Evolutionary conservation across 2,797 vertebrate species (phyloP).

Genomic region (Coreius guichenoti): DNA sequence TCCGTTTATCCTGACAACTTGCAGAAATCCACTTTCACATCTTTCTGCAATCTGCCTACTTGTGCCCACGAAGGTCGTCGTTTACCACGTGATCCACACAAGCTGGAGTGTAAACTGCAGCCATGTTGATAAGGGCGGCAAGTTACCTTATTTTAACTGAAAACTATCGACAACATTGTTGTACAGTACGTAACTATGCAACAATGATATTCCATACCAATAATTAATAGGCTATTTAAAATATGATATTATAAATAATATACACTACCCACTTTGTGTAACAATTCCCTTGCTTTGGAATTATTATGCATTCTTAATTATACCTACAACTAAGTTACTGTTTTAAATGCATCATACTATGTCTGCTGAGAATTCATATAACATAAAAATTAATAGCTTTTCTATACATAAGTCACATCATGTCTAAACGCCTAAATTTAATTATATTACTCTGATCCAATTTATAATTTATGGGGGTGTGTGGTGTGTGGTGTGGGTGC

Average conservation of each 20-base stretch:
- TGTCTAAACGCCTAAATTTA: neutral
- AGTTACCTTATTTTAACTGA: neutral
- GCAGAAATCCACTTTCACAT: constrained; percentile 9
- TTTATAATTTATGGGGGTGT: neutral
- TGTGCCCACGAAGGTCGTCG: neutral
- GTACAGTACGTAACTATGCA: neutral
- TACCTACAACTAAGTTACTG: too few species aligned
- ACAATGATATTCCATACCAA: neutral
- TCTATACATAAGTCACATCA: neutral
- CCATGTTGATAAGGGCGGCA: constrained; percentile 55
- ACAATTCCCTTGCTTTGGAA: neutral
- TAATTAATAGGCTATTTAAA: neutral
- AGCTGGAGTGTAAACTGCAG: neutral
- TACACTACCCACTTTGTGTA: neutral
- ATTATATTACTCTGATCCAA: neutral
- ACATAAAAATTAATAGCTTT: neutral
- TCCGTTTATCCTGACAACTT: neutral
- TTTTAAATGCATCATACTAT: neutral
- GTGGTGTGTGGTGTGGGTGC: too few species aligned
- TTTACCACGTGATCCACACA: constrained; percentile 20
- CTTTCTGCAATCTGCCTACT: neutral
- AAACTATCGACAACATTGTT: neutral
- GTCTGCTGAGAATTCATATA: neutral
- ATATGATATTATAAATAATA: neutral
- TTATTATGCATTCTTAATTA: neutral